These are phyloP conservation scores for Mormoops blainvillei DNA, from an alignment of 2,113 vertebrate genomes.

Conservation along the genomic window DNA sequence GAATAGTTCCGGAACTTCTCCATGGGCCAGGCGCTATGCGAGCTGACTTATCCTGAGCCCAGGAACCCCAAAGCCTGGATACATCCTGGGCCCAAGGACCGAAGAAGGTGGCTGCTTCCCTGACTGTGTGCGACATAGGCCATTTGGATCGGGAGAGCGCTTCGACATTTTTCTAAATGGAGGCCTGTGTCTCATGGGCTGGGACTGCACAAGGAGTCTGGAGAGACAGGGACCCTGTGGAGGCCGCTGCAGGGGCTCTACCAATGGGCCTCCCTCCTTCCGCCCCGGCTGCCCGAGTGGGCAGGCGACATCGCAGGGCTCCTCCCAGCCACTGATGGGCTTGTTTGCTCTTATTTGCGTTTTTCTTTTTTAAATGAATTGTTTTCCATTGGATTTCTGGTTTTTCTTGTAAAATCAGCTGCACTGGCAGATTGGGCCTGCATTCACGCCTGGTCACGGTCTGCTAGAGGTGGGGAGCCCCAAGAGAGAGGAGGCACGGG, in stretches of 20 bases:
- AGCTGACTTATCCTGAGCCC: not conserved
- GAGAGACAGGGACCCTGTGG: rapidly evolving
- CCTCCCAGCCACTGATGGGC: not conserved
- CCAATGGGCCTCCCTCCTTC: too few relatives aligned
- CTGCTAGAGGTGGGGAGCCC: not conserved
- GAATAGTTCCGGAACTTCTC: not conserved
- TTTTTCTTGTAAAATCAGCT: not conserved
- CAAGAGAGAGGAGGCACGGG: not conserved
- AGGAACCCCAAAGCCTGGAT: not conserved
- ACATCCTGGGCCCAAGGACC: not conserved
- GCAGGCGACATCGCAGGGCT: rapidly evolving
- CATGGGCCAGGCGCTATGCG: rapidly evolving
- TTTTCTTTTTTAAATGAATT: not conserved
- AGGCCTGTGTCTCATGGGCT: not conserved
- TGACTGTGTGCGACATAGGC: not conserved
- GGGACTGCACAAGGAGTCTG: not conserved
- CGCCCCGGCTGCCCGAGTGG: rapidly evolving
- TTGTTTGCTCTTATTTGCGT: not conserved
- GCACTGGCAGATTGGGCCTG: not conserved
- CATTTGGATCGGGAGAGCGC: not conserved
- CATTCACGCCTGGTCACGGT: not conserved
- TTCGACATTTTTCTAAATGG: not conserved
- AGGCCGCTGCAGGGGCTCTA: too few relatives aligned
- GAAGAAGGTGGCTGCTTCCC: not conserved
- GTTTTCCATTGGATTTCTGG: not conserved